Conservation (phyloP, 2,113 vertebrate genomes). For the Oreotrochilus melanogaster region DNA sequence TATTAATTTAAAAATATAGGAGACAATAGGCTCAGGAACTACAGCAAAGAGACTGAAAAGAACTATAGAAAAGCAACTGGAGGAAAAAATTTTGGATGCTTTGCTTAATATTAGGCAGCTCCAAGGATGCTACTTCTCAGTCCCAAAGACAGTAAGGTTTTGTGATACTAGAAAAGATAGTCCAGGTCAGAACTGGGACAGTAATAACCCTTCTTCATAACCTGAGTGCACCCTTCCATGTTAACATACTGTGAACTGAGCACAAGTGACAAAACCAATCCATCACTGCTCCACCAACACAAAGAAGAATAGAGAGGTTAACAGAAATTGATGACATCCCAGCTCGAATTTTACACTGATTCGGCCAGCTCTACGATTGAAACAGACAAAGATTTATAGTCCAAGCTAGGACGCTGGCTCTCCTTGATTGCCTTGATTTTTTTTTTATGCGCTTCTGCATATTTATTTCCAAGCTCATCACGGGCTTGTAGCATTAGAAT, state of each 20-base stretch:
- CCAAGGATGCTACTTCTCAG: not conserved
- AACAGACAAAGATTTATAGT: conserved; percentile 99
- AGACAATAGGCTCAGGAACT: not conserved
- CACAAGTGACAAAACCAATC: conserved; percentile 99
- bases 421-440: conserved; percentile 94
- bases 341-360: conserved; percentile 95
- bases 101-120: not conserved
- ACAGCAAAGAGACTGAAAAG: not conserved
- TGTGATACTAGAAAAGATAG: conserved; percentile 74
- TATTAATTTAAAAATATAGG: not conserved
- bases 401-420: conserved; percentile 84
- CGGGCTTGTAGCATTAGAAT: conserved; percentile 90
- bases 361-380: conserved; percentile 94
- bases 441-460: conserved; percentile 90
- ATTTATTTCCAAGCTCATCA: conserved; percentile 98
- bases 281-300: conserved; percentile 90
- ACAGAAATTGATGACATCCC: conserved; percentile 99
- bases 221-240: conserved; percentile 96
- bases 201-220: conserved; percentile 89
- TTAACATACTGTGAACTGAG: conserved; percentile 99
- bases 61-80: not conserved
- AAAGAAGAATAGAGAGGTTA: conserved; percentile 98
- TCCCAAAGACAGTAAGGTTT: conserved; percentile 30
- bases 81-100: not conserved
- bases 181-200: conserved; percentile 84